Base-by-base conservation (phyloP, 2,113 vertebrate genomes). In the Anser cygnoides region DNA sequence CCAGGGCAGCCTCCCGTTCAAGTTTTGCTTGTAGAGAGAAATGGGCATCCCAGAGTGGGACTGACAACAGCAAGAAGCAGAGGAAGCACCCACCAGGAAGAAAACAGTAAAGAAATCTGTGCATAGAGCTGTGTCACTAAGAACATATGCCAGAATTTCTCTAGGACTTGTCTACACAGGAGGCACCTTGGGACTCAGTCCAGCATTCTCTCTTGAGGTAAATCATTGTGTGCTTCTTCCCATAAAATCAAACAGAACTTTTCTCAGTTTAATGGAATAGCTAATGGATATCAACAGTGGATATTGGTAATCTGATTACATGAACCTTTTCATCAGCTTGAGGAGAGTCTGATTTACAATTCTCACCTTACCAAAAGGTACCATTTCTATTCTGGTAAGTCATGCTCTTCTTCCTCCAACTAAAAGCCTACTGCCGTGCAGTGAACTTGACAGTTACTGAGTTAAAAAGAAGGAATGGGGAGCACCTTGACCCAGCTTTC, bases 1-100 rank as follows among this genome's bases (percentile, higher is more conserved):
- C 5, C 13, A 78, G 10, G 18, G 7, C 17, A 73, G 29, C 44
- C 13, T 62, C 86, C 68, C 35, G 16, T 37, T 70, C 39, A 78
- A 35, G 18, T 37, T 2, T 0, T 10, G 9, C 6, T 1, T 4
- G 4, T 10, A 12, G 18, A 80, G 20, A 59, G 52, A 80, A 81
- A 58, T 26, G 75, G 7, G 5, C 18, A 28, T 18, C 28, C 54
- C 58, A 49, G 44, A 29, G 25, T 20, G 9, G 6, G 6, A 15
- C 7, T 67, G 22, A 58, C n/a, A 84, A 35, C 21, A 63, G n/a
- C 25, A 63, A 75, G 37, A 78, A 35, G 18, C 28, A 75, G 61
- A 75, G 16, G 72, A 71, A 43, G 13, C 11, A 74, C 11, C 8
- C 43, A 57, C 14, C 6, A 26, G 35, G 14, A 82, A 13, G 49